These are phyloP conservation scores for Spisula solida DNA, from an alignment of 2,888 invertebrate genomes.

Conservation along the genomic window DNA sequence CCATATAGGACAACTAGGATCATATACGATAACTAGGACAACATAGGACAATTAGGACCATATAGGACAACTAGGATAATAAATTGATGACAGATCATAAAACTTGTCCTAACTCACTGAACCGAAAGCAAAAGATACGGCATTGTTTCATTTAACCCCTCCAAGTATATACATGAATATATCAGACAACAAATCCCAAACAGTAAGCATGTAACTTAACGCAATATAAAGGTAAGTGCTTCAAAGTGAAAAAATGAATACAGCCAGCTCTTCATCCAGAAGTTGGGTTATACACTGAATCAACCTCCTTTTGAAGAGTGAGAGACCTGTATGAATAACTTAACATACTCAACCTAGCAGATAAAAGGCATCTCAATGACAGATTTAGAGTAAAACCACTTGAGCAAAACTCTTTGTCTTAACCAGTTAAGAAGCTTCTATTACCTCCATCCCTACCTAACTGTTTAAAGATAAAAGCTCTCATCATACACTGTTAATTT, in stretches of 20 bases:
- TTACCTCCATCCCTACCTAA: not conserved
- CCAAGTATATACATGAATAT: not conserved
- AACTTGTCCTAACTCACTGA: no score
- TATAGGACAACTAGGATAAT: no score
- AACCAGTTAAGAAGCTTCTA: not conserved
- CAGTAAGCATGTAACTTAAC: not conserved
- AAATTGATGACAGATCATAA: no score
- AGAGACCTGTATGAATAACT: constrained; percentile 10
- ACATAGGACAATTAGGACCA: no score
- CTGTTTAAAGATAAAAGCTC: not conserved
- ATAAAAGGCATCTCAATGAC: constrained; percentile 19
- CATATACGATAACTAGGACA: no score
- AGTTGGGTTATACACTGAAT: not conserved
- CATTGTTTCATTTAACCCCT: no score
- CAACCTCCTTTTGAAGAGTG: constrained; percentile 19
- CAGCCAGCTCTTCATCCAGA: not conserved
- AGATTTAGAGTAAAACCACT: constrained; percentile 17
- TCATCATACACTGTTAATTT: not conserved
- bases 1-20: no score
- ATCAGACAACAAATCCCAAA: not conserved
- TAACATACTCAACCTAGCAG: not conserved
- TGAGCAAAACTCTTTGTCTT: not conserved
- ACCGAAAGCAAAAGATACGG: no score
- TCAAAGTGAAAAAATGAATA: not conserved
- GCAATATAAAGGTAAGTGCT: not conserved